Conservation (phyloP, 2,797 vertebrate genomes). For the Chiroxiphia lanceolata region DNA sequence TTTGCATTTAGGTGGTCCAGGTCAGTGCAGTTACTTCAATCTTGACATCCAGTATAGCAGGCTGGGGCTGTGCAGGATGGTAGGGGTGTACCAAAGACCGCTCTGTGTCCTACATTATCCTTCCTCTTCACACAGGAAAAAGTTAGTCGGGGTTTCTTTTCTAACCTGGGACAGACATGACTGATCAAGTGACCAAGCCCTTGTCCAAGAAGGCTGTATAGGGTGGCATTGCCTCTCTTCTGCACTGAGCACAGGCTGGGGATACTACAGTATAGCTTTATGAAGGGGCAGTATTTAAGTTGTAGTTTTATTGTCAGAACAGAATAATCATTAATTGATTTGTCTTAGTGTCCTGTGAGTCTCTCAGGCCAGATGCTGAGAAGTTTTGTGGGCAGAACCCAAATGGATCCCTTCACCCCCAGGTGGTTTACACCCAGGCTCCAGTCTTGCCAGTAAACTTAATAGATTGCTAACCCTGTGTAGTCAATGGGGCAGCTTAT, state of each 20-base stretch:
- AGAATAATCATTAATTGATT: background rate
- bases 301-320: background rate
- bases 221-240: background rate
- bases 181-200: background rate
- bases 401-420: accelerated
- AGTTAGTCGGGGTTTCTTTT: background rate
- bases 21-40: background rate
- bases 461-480: background rate
- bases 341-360: background rate
- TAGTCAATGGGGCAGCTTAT: background rate
- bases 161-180: background rate
- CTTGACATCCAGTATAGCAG: background rate
- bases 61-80: background rate
- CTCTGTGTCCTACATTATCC: background rate
- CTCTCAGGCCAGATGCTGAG: background rate
- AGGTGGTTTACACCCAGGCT: background rate
- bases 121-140: background rate
- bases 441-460: background rate
- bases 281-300: background rate
- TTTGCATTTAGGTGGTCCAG: background rate
- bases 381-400: background rate
- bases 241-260: background rate
- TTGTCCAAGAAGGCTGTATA: background rate
- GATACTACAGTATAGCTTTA: background rate
- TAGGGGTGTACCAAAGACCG: accelerated